A percentile compares a stretch with the other conserved stretches of the same genome.
Evolutionary conservation across 1,140 invertebrate genomes (phyloP).

Genomic region (Ruditapes philippinarum): DNA sequence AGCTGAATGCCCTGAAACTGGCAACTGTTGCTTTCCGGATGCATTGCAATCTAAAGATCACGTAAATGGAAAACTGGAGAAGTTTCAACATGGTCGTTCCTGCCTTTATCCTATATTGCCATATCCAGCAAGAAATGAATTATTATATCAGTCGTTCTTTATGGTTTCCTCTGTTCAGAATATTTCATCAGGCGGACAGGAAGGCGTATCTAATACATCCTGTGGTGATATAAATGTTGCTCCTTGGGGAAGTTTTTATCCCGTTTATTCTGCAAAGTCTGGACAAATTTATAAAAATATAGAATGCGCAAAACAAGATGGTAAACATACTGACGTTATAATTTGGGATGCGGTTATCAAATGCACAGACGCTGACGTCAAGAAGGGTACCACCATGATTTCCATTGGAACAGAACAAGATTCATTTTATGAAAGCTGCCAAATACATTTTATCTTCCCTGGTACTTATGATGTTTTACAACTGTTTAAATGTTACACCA

Average conservation of each 20-base stretch:
- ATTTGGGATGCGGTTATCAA: background rate
- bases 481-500: background rate
- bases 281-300: background rate
- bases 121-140: background rate
- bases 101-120: background rate
- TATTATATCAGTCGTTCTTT: background rate
- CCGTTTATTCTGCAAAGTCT: background rate
- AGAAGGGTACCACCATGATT: too few species aligned
- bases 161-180: background rate
- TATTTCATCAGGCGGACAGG: too few species aligned
- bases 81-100: too few species aligned
- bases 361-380: background rate
- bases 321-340: background rate
- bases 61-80: background rate
- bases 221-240: conserved; percentile 1
- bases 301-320: background rate
- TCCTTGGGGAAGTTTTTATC: background rate
- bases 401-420: background rate
- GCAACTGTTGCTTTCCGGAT: background rate
- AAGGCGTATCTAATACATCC: background rate
- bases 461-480: background rate
- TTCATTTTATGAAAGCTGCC: background rate
- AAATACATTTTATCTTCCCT: background rate
- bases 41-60: background rate
- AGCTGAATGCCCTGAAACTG: background rate